Evolutionary conservation across 2,888 invertebrate species (phyloP).

Genomic region (Cheilosia variabilis): DNA sequence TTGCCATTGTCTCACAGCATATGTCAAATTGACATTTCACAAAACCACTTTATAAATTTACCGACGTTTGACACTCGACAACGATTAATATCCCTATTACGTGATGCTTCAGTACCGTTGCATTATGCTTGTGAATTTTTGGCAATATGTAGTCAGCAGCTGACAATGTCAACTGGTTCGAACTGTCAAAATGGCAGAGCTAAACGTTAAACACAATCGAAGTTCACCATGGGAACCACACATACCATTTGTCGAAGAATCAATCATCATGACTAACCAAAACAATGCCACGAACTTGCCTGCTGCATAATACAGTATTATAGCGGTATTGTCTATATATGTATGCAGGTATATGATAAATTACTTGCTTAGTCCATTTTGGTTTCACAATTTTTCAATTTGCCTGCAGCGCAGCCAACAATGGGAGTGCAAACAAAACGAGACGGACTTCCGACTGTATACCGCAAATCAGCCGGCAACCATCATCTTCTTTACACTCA

Average conservation of each 20-base stretch:
- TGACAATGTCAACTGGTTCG: slow-evolving; percentile 28
- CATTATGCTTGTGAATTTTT: background rate
- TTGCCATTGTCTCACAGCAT: slow-evolving; percentile 25
- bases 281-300: slow-evolving; percentile 42
- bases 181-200: slow-evolving; percentile 33
- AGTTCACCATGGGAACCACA: background rate
- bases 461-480: slow-evolving; percentile 55
- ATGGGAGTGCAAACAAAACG: slow-evolving; percentile 45
- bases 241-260: slow-evolving; percentile 39
- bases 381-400: slow-evolving; percentile 71
- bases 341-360: slow-evolving; percentile 36
- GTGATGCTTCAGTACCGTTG: background rate
- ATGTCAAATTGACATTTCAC: slow-evolving; percentile 10
- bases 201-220: slow-evolving; percentile 36
- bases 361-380: slow-evolving; percentile 53
- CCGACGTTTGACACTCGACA: background rate
- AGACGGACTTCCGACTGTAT: slow-evolving; percentile 70
- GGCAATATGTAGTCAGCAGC: slow-evolving; percentile 11
- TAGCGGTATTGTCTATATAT: background rate
- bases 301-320: background rate
- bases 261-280: slow-evolving; percentile 48
- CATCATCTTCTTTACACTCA: slow-evolving; percentile 14
- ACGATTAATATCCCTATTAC: background rate
- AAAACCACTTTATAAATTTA: slow-evolving; percentile 13
- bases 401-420: slow-evolving; percentile 41